Conservation (phyloP, 2,888 invertebrate genomes). For the Sarcophaga carnaria region DNA sequence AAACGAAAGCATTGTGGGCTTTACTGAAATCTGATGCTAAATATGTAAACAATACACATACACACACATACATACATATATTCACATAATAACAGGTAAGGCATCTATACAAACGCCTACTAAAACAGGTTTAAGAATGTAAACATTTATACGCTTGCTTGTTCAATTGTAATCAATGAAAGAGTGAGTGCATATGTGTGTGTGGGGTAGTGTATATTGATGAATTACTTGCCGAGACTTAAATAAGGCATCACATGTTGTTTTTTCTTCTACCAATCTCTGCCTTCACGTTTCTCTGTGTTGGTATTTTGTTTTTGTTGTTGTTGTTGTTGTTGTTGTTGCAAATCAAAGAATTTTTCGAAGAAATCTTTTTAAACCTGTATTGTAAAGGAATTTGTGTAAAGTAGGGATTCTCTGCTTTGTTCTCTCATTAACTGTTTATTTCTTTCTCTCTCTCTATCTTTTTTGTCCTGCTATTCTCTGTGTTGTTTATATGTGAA, state of each 20-base stretch:
- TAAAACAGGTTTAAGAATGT: neutral
- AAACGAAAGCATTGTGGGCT: slow-evolving; percentile 13
- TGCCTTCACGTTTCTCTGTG: too few relatives aligned
- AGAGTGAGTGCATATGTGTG: neutral
- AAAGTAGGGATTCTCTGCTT: too few relatives aligned
- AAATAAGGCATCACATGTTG: slow-evolving; percentile 42
- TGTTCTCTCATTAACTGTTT: too few relatives aligned
- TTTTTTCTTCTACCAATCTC: too few relatives aligned
- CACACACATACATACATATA: neutral
- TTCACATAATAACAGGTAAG: neutral
- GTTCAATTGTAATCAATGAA: neutral
- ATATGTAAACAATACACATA: neutral
- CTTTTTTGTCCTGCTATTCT: too few relatives aligned
- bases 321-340: neutral
- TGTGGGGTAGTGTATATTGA: neutral
- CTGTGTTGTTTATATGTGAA: too few relatives aligned
- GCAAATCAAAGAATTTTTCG: neutral
- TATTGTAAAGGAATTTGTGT: neutral
- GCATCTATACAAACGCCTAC: neutral
- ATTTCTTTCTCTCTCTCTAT: too few relatives aligned
- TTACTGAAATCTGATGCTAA: slow-evolving; percentile 30
- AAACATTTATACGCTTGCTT: neutral
- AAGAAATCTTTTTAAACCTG: neutral
- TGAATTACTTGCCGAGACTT: slow-evolving; percentile 49
- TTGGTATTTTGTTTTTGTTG: neutral